Evolutionary conservation across 2,888 invertebrate genomes (phyloP), one percentile per base, ranked within the genome.

Genomic region (Machimus rusticus): DNA sequence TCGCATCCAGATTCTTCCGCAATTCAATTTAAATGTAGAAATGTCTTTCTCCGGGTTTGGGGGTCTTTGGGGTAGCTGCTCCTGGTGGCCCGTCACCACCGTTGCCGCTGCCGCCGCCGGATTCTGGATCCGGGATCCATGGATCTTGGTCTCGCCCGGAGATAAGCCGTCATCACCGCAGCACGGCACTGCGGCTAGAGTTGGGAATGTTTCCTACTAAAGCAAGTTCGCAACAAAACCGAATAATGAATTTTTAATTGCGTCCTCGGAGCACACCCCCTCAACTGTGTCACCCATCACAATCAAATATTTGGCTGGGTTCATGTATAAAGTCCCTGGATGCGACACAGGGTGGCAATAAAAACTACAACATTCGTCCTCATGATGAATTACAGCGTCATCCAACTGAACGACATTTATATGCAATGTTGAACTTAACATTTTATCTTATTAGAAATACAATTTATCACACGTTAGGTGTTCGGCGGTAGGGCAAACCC

Each of bases 361-460:
- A 66, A 55, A 66, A 66, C 66, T 66, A n/a, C 51, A 66, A 19
- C 66, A 66, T n/a, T 28, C 23, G 12, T 66, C 66, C 12, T 66
- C 8, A 66, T 66, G 66, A 66, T 66, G 66, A 66, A 66, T 66
- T 66, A 66, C 66, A 28, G 66, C 66, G 3, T 66, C 19, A 66
- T 19, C 66, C 66, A 28, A 66, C 66, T 66, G 43, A 78, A 78
- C 23, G 78, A 78, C 78, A 78, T 43, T 78, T 78, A 39, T 78
- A 78, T 78, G 78, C 43, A 78, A 78, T 78, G 78, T 78, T 55
- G 55, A 55, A 81, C 34, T 81, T 55, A 81, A 81, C 51, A 81
- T 81, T 81, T 81, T 81, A 81, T 81, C 81, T 55, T 81, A 81
- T 81, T 81, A 81, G 81, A 81, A 81, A 55, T 55, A 81, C 81